Conservation (phyloP, 2,888 invertebrate genomes). For the Melangyna quadrimaculata region DNA sequence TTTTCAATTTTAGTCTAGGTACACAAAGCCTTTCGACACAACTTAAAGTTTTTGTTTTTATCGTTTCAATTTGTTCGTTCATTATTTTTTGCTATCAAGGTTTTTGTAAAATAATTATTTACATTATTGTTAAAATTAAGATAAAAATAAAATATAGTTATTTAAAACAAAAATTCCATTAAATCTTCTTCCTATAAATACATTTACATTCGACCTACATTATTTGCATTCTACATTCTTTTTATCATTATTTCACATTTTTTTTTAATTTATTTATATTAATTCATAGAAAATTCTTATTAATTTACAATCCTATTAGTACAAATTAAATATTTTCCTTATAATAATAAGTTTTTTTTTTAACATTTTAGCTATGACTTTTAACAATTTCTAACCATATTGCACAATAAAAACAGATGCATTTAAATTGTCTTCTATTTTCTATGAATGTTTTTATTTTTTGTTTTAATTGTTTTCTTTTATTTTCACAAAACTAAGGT, state of each 20-base stretch:
- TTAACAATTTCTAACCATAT: slow-evolving; percentile 63
- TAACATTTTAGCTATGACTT: slow-evolving; percentile 36
- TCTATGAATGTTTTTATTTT: background rate
- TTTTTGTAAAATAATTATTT: background rate
- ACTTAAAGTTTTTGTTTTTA: slow-evolving; percentile 14
- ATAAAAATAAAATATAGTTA: background rate
- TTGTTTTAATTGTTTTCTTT: slow-evolving; percentile 3
- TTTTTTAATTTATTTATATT: slow-evolving; percentile 11
- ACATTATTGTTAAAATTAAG: background rate
- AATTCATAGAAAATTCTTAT: slow-evolving; percentile 64
- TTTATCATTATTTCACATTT: slow-evolving; percentile 10
- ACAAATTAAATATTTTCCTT: slow-evolving; percentile 34
- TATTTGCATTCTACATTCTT: background rate
- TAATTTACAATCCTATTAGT: slow-evolving; percentile 51
- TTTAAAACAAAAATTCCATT: background rate
- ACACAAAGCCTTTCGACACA: slow-evolving; percentile 39
- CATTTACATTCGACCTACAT: slow-evolving; percentile 38
- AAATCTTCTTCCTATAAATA: slow-evolving; percentile 1
- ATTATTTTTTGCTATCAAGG: background rate
- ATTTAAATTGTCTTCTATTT: background rate
- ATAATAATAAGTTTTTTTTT: slow-evolving; percentile 21
- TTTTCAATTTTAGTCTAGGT: slow-evolving; percentile 35
- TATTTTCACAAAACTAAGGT: slow-evolving; percentile 51
- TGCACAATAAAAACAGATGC: slow-evolving; percentile 66
- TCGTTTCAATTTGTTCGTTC: slow-evolving; percentile 56